phyloP scores from a whole-genome alignment of 2,797 vertebrate genomes.

The Monodelphis domestica region DNA sequence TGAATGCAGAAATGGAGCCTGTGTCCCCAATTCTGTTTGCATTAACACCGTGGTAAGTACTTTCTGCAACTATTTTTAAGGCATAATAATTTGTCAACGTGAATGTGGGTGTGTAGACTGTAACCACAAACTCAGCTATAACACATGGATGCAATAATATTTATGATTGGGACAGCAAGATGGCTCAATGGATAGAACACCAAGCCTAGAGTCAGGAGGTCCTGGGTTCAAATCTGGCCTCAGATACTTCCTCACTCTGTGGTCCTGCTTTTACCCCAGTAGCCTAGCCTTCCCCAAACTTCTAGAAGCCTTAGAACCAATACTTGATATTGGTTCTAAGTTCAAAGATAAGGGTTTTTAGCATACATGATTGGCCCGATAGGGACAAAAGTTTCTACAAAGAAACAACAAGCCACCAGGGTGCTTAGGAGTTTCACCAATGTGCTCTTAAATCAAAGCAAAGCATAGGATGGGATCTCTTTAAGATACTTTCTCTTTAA shows the following conservation, averaged over 20 bases:
- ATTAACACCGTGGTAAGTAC: constrained; percentile 94
- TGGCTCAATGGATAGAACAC: no score
- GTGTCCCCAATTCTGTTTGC: constrained; percentile 93
- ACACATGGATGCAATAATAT: not conserved
- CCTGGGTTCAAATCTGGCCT: no score
- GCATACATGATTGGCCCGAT: not conserved
- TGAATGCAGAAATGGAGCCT: constrained; percentile 96
- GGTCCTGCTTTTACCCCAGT: no score
- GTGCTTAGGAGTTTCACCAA: constrained; percentile 5
- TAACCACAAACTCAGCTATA: not conserved
- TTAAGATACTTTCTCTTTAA: constrained; percentile 13
- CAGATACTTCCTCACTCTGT: no score
- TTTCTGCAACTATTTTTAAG: constrained; percentile 56
- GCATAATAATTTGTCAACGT: not conserved
- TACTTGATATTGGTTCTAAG: no score
- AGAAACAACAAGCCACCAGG: constrained; percentile 14
- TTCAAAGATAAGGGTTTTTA: no score
- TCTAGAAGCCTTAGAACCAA: no score
- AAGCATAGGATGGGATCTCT: constrained; percentile 31
- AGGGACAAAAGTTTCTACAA: constrained; percentile 11
- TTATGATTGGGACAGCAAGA: not conserved
- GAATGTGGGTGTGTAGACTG: not conserved
- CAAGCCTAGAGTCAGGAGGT: no score
- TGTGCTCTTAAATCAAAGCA: not conserved
- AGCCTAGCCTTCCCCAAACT: no score